phyloP scores from a whole-genome alignment of 2,113 vertebrate genomes.

The Azemiops feae region DNA sequence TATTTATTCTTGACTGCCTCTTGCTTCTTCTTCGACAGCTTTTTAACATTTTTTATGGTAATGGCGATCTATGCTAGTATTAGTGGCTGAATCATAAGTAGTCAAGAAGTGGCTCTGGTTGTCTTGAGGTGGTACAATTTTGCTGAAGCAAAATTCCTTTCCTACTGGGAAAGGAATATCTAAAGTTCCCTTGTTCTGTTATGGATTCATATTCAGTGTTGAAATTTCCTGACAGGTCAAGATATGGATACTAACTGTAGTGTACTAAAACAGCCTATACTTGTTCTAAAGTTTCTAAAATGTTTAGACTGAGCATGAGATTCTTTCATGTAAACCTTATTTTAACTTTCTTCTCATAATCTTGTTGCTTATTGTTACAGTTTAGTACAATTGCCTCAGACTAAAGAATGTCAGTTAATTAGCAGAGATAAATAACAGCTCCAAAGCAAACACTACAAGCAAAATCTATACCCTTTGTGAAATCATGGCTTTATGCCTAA shows the following conservation, averaged over 20 bases:
- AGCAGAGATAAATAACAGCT: constrained; percentile 22
- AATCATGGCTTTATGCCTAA: background rate
- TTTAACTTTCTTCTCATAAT: background rate
- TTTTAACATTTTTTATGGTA: background rate
- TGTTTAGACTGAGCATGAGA: background rate
- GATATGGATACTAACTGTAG: background rate
- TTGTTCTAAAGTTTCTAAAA: background rate
- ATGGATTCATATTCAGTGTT: background rate
- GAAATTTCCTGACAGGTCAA: background rate
- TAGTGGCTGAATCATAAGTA: background rate
- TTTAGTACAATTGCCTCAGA: background rate
- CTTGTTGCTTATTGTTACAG: background rate
- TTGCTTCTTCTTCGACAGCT: background rate
- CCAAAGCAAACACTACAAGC: background rate
- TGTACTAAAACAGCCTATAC: background rate
- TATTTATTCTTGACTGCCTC: background rate
- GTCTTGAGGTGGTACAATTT: background rate
- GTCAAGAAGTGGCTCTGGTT: background rate
- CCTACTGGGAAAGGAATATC: background rate
- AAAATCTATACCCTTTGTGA: background rate
- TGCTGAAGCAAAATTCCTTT: background rate
- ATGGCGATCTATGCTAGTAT: background rate
- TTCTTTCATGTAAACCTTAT: background rate
- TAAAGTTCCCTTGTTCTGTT: background rate
- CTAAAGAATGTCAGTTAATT: constrained; percentile 6